Conservation (phyloP, 35 echinoderm and acorn worm genomes). For the Amphiura filiformis region DNA sequence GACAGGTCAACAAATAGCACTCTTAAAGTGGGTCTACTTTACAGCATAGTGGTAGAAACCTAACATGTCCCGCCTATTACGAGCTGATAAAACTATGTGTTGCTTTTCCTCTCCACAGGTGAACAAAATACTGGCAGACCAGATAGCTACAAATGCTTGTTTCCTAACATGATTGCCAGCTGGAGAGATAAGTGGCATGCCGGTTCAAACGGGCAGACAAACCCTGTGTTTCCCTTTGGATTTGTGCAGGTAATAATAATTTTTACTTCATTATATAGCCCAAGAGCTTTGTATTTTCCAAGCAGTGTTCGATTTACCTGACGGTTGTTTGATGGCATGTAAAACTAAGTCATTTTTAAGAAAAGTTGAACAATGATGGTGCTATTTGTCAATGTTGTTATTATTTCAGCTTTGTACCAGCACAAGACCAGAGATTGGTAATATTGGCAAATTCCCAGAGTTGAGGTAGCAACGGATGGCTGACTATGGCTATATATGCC, state of each 20-base stretch:
- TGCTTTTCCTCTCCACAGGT: too few relatives aligned
- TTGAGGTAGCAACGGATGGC: slow-evolving; percentile 81
- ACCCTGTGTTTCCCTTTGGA: slow-evolving; percentile 78
- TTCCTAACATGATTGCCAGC: slow-evolving; percentile 82
- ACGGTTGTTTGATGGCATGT: too few relatives aligned
- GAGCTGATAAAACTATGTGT: too few relatives aligned
- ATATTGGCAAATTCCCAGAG: slow-evolving; percentile 27
- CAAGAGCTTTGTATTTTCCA: too few relatives aligned
- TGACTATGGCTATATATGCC: slow-evolving; percentile 60
- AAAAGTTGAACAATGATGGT: too few relatives aligned
- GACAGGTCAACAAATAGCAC: too few relatives aligned
- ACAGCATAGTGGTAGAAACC: too few relatives aligned
- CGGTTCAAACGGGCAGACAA: slow-evolving; percentile 47
- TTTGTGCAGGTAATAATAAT: slow-evolving; percentile 99
- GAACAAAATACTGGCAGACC: slow-evolving; percentile 67
- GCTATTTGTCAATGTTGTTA: not conserved
- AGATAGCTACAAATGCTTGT: slow-evolving; percentile 71
- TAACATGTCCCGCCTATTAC: too few relatives aligned
- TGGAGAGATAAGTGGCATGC: slow-evolving; percentile 78
- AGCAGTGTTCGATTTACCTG: too few relatives aligned
- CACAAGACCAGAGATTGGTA: slow-evolving; percentile 9
- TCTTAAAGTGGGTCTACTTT: too few relatives aligned
- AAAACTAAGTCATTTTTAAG: too few relatives aligned
- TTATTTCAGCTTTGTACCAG: slow-evolving; percentile 63
- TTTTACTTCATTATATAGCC: too few relatives aligned